Conservation (phyloP, 1,140 invertebrate genomes). For the Ceratitis capitata region DNA sequence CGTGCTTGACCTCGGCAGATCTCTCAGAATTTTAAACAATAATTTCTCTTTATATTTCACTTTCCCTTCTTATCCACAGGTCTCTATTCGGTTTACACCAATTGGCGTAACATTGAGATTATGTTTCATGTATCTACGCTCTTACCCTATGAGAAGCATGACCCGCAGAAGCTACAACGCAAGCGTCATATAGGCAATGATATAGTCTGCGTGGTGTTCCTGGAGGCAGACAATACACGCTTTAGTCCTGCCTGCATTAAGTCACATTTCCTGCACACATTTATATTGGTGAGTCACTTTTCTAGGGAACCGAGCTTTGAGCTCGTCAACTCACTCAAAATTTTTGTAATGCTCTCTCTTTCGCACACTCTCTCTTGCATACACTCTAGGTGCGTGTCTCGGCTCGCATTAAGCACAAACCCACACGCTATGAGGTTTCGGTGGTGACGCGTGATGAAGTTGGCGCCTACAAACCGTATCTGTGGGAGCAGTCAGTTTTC, state of each 20-base stretch:
- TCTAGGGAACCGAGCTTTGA: not conserved
- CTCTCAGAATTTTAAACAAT: not conserved
- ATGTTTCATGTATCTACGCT: slow-evolving; percentile 97
- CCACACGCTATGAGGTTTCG: slow-evolving; percentile 88
- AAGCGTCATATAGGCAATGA: slow-evolving; percentile 97
- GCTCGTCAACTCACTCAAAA: not conserved
- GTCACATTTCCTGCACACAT: slow-evolving; percentile 91
- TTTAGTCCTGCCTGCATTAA: slow-evolving; percentile 94
- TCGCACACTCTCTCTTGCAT: not conserved
- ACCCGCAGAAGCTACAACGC: slow-evolving; percentile 92
- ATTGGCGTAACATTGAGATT: slow-evolving; percentile 93
- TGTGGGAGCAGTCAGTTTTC: slow-evolving; percentile 94
- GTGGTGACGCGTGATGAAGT: slow-evolving; percentile 97
- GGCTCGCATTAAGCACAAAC: slow-evolving; percentile 83
- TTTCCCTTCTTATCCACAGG: slow-evolving; percentile 69
- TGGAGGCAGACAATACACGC: slow-evolving; percentile 89
- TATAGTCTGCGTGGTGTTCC: slow-evolving; percentile 95
- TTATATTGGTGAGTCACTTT: slow-evolving; percentile 75
- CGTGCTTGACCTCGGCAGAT: too few species aligned
- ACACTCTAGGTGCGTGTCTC: slow-evolving; percentile 77
- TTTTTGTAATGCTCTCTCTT: not conserved
- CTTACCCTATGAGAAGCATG: slow-evolving; percentile 89
- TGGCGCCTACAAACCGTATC: slow-evolving; percentile 94
- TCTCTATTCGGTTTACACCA: slow-evolving; percentile 90
- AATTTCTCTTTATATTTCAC: slow-evolving; percentile 53